Conservation (phyloP, 1,140 invertebrate genomes). For the Macrocentrus cingulum region DNA sequence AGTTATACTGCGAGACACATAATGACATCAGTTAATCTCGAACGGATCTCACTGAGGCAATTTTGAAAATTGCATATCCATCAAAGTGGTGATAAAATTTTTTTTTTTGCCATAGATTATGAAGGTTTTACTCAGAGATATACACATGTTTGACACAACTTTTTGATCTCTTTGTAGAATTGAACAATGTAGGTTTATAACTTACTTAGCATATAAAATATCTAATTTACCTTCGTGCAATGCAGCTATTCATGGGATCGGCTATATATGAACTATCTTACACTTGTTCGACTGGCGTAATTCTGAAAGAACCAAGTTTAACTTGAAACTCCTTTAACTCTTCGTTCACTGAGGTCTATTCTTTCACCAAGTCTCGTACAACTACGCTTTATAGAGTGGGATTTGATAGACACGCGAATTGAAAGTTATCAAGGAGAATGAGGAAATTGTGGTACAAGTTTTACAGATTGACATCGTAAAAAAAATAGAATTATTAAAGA, state of each 20-base stretch:
- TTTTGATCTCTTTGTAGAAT: no score
- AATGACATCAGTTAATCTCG: no score
- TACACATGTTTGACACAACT: no score
- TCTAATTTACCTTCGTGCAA: background rate
- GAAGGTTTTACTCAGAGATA: no score
- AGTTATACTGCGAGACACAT: no score
- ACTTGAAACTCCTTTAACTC: slow-evolving; percentile 2
- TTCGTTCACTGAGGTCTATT: background rate
- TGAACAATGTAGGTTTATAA: no score
- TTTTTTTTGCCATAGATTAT: no score
- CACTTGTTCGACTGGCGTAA: background rate
- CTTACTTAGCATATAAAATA: background rate
- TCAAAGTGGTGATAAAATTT: no score
- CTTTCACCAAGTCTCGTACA: background rate
- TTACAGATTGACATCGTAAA: background rate
- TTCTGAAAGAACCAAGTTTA: background rate
- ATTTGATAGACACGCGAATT: slow-evolving; percentile 3
- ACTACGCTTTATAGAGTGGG: background rate
- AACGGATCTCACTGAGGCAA: no score
- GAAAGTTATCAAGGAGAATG: background rate
- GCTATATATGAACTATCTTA: background rate
- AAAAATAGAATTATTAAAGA: background rate
- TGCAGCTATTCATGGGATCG: background rate
- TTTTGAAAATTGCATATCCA: no score
- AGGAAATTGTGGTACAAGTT: background rate